Conservation (phyloP, 2,797 vertebrate species). For the Rhadinocentrus ornatus region DNA sequence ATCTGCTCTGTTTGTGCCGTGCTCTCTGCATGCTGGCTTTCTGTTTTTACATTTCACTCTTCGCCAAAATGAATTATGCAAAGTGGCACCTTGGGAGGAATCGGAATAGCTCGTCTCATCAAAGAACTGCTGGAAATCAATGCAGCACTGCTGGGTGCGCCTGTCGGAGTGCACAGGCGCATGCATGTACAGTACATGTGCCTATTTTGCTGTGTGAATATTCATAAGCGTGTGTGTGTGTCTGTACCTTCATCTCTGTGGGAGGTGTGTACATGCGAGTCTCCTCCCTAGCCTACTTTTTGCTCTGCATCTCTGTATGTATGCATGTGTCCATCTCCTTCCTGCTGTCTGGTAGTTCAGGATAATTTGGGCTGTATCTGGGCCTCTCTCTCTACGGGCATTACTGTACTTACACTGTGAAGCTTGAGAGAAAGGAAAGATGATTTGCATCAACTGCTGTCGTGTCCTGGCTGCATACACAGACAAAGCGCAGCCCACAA, state of each 20-base stretch:
- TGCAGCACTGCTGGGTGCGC: conserved; percentile 74
- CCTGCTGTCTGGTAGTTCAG: conserved; percentile 61
- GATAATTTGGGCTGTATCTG: conserved; percentile 72
- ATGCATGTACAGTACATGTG: conserved; percentile 50
- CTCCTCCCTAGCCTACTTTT: conserved; percentile 65
- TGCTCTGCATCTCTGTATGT: conserved; percentile 40
- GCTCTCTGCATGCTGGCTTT: conserved; percentile 67
- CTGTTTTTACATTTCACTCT: conserved; percentile 75
- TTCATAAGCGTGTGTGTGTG: conserved; percentile 50
- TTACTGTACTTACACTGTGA: conserved; percentile 76
- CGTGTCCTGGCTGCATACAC: conserved; percentile 66
- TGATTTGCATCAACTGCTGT: conserved; percentile 72
- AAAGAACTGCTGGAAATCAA: conserved; percentile 82
- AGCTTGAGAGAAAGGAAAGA: conserved; percentile 54
- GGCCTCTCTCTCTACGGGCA: conserved; percentile 70
- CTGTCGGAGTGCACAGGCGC: conserved; percentile 56
- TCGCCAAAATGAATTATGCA: conserved; percentile 82
- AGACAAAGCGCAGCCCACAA: conserved; percentile 69
- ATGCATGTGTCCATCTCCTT: conserved; percentile 58
- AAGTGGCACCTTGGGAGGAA: conserved; percentile 81
- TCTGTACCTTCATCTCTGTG: conserved; percentile 52
- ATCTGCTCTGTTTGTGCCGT: conserved; percentile 67
- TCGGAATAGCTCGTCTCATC: conserved; percentile 82
- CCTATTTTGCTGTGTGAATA: conserved; percentile 62
- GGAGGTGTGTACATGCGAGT: conserved; percentile 47